Conservation (phyloP, 2,888 invertebrate species). For the Argynnis bischoffii region DNA sequence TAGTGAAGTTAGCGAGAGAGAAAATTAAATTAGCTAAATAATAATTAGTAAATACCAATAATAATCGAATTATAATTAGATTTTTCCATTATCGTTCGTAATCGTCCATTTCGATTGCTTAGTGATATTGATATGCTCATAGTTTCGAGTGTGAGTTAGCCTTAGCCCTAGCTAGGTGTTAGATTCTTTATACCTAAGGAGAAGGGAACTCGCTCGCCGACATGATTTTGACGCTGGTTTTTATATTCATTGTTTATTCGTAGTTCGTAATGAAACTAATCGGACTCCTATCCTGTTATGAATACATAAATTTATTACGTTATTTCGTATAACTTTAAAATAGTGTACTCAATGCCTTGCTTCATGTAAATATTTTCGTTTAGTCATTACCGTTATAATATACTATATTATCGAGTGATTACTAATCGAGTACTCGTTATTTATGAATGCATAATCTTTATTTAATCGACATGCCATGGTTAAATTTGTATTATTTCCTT, state of each 20-base stretch:
- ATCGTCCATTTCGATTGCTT: slow-evolving; percentile 36
- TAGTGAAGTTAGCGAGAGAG: slow-evolving; percentile 6
- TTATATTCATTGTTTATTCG: slow-evolving; percentile 37
- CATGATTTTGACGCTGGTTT: slow-evolving; percentile 35
- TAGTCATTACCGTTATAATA: slow-evolving; percentile 58
- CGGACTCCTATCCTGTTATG: slow-evolving; percentile 42
- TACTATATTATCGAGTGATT: slow-evolving; percentile 45
- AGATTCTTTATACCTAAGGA: slow-evolving; percentile 56
- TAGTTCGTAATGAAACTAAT: slow-evolving; percentile 38
- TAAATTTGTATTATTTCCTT: slow-evolving; percentile 67
- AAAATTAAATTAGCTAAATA: slow-evolving; percentile 8
- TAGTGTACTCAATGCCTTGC: slow-evolving; percentile 22
- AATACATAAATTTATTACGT: slow-evolving; percentile 42
- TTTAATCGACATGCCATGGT: slow-evolving; percentile 66
- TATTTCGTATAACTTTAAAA: slow-evolving; percentile 35
- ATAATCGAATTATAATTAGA: slow-evolving; percentile 13
- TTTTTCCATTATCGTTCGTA: slow-evolving; percentile 8
- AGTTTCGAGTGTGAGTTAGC: slow-evolving; percentile 76
- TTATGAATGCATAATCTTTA: slow-evolving; percentile 72
- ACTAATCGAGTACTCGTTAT: slow-evolving; percentile 43
- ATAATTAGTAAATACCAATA: not conserved
- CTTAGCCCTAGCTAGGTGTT: slow-evolving; percentile 75
- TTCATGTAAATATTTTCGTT: slow-evolving; percentile 67
- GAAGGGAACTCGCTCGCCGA: slow-evolving; percentile 53
- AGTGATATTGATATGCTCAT: slow-evolving; percentile 79